Conservation (phyloP, 2,888 invertebrate genomes). For the Lasioglossum villosulum region DNA sequence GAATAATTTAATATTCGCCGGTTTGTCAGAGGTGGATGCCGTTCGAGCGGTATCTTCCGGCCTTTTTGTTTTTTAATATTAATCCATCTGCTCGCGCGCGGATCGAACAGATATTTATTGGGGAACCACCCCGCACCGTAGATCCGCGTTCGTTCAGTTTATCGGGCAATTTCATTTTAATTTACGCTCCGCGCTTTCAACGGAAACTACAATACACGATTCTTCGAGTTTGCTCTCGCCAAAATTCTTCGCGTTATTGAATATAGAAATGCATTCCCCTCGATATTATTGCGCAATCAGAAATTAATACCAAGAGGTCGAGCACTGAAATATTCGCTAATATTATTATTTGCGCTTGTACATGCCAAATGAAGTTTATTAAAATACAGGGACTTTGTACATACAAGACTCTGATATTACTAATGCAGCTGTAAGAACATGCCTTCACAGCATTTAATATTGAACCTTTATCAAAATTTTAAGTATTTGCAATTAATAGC, state of each 20-base stretch:
- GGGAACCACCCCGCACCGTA: neutral
- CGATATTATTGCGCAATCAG: neutral
- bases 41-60: constrained; percentile 13
- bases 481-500: no score
- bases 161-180: neutral
- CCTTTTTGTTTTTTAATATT: neutral
- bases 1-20: constrained; percentile 35
- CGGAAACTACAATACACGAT: neutral
- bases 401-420: no score
- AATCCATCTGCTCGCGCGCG: neutral
- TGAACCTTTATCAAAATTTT: no score
- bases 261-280: neutral
- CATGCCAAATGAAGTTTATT: no score
- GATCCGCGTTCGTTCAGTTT: neutral
- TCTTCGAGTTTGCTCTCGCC: neutral
- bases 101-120: constrained; percentile 46
- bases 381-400: no score
- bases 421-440: no score
- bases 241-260: neutral
- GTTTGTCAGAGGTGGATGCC: neutral
- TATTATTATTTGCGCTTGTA: neutral
- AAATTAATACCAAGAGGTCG: neutral
- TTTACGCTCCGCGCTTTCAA: neutral
- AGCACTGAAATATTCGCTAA: neutral
- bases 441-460: no score